Conservation (phyloP, 2,888 invertebrate genomes). For the Eugnorisma glareosa region DNA sequence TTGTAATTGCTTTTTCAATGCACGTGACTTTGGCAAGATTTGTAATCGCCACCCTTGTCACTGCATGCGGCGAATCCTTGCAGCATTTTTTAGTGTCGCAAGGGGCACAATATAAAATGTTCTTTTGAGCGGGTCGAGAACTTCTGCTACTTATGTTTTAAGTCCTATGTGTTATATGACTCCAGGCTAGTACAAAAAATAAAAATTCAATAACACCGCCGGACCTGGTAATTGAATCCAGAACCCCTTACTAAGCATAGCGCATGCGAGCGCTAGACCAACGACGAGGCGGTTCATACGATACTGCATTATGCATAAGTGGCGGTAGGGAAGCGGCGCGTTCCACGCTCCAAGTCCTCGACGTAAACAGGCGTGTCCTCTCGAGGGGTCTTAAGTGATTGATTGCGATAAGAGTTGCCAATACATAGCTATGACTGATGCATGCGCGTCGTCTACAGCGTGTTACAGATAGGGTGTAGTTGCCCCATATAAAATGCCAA, state of each 20-base stretch:
- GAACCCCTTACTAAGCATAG: background rate
- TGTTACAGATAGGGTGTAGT: background rate
- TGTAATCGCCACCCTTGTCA: background rate
- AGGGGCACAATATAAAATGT: background rate
- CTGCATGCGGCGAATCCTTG: background rate
- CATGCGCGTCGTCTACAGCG: slow-evolving; percentile 2
- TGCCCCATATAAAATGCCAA: background rate
- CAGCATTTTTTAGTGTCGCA: background rate
- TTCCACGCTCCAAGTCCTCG: slow-evolving; percentile 20
- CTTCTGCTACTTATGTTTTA: no score
- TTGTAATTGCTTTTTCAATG: background rate
- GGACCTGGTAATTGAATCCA: background rate
- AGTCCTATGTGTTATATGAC: no score
- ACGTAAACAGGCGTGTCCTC: slow-evolving; percentile 34
- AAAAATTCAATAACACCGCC: background rate
- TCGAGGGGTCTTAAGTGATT: slow-evolving; percentile 42
- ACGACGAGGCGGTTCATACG: background rate
- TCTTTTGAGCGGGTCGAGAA: background rate
- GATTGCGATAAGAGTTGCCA: slow-evolving; percentile 39
- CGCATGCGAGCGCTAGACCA: background rate
- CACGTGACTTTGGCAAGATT: background rate
- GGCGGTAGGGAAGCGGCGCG: slow-evolving; percentile 16
- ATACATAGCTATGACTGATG: slow-evolving; percentile 22
- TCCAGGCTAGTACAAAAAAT: background rate
- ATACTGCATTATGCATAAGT: background rate